Evolutionary conservation across 30 jellyfish, hydroid and myxozoan genomes (phyloP).

Genomic region (Chrysaora quinquecirrha): DNA sequence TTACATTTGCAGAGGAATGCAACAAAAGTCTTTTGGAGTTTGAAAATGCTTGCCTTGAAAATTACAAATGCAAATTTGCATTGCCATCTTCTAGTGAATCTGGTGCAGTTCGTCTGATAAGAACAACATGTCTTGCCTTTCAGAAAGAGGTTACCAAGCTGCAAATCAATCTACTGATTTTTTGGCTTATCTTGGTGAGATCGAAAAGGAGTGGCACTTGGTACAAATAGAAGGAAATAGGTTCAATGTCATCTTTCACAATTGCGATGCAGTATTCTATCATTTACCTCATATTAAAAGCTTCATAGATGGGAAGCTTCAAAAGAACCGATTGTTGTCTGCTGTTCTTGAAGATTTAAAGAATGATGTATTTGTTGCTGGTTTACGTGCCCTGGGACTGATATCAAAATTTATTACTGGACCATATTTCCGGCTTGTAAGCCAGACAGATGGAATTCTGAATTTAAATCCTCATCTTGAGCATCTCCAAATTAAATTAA

Average conservation of each 20-base stretch:
- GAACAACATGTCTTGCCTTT: conserved; percentile 15
- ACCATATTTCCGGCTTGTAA: no score
- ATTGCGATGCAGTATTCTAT: conserved; percentile 20
- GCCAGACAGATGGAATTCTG: no score
- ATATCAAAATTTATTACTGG: no score
- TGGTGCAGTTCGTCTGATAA: conserved; percentile 9
- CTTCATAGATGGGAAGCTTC: not conserved
- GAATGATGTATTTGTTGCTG: no score
- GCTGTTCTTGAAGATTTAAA: conserved; percentile 53
- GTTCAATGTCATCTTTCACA: conserved; percentile 27
- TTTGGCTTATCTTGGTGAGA: conserved; percentile 9
- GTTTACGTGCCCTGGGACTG: no score
- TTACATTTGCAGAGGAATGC: conserved; percentile 14
- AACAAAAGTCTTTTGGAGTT: not conserved
- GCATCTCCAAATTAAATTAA: not conserved
- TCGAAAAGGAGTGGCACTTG: not conserved
- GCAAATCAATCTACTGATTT: conserved; percentile 32
- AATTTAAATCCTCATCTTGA: conserved; percentile 35
- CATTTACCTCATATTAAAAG: not conserved
- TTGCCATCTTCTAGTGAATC: not conserved
- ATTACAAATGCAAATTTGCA: conserved; percentile 15
- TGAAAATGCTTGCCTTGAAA: not conserved
- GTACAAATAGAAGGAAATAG: conserved; percentile 24
- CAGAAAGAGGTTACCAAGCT: conserved; percentile 13
- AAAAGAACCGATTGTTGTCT: conserved; percentile 6